Evolutionary conservation across 2,113 vertebrate genomes (phyloP), one percentile per base, ranked within the genome.

Genomic region (Archilochus colubris): DNA sequence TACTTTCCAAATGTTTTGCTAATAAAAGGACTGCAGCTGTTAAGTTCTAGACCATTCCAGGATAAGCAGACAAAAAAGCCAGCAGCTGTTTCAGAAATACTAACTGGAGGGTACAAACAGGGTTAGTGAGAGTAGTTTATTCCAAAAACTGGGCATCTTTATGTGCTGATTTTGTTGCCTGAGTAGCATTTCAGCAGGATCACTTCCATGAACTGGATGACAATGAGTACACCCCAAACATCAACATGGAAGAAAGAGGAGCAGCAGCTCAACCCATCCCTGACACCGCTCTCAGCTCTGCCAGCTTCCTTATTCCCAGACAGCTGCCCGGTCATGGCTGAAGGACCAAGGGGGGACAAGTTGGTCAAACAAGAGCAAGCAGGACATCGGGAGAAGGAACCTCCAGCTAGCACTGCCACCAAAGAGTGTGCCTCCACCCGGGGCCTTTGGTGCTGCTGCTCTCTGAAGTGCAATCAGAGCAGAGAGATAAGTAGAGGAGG

Each of bases 361-460:
- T 10, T 24, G 30, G 17, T 44, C 22, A 68, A 59, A 24, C 0
- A 51, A 63, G 23, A 80, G 14, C 46, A 61, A 57, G 31, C 20
- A 13, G 46, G 3, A 6, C 73, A 12, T 0, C 6, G 43, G n/a
- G 36, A 75, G 61, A 62, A 68, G 40, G 30, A 62, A 58, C 14
- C 27, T 83, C 54, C 55, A 25, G 24, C 12, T 44, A 21, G 9
- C 4, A 23, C 21, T 18, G 17, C 38, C 58, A 61, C 55, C 46
- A 62, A 51, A 59, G 19, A 40, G 2, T 1, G 4, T 12, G 27
- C 7, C 7, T 86, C 1, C 0, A 14, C 27, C 0, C 0, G 0
- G 12, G n/a, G 13, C 24, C 22, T 72, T 58, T 59, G 61, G 20
- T 31, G 20, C 4, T 57, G 10, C 38, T 30, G 33, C 31, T 78